A percentile compares a stretch with the other conserved stretches of the same genome.
Evolutionary conservation across 2,888 invertebrate species (phyloP).

Genomic region (Seira musarum): DNA sequence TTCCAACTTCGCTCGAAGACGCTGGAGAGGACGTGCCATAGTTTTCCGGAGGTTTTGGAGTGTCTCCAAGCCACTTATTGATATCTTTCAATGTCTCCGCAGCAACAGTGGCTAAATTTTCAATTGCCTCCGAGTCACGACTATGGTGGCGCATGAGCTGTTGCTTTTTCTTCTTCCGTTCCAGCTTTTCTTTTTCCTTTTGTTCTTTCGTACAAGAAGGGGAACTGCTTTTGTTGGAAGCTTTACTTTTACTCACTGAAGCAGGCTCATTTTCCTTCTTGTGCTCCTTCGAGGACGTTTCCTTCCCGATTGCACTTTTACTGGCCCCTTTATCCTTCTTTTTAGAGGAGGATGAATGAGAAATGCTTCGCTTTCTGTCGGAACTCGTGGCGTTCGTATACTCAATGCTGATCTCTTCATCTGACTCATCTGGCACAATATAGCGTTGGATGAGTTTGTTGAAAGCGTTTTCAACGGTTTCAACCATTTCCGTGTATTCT

Average conservation of each 20-base stretch:
- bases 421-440: conserved; percentile 81
- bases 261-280: conserved; percentile 12
- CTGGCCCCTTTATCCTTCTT: conserved; percentile 73
- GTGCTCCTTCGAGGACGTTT: not conserved
- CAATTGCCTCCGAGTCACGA: conserved; percentile 77
- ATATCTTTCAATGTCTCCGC: conserved; percentile 84
- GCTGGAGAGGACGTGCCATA: conserved; percentile 34
- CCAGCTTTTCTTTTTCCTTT: conserved; percentile 70
- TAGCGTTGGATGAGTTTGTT: conserved; percentile 87
- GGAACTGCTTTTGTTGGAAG: conserved; percentile 41
- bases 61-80: conserved; percentile 90
- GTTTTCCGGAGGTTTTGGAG: conserved; percentile 74
- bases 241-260: conserved; percentile 28
- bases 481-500: conserved; percentile 93
- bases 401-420: conserved; percentile 74
- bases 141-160: conserved; percentile 73
- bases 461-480: conserved; percentile 86
- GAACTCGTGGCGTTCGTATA: conserved; percentile 61
- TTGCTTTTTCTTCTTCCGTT: conserved; percentile 70
- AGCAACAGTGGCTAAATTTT: conserved; percentile 82
- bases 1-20: conserved; percentile 36
- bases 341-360: conserved; percentile 69
- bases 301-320: conserved; percentile 47
- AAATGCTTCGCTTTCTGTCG: conserved; percentile 50
- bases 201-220: conserved; percentile 9